Conservation (phyloP, 2,113 vertebrate species). For the Nannobrachium achirus region DNA sequence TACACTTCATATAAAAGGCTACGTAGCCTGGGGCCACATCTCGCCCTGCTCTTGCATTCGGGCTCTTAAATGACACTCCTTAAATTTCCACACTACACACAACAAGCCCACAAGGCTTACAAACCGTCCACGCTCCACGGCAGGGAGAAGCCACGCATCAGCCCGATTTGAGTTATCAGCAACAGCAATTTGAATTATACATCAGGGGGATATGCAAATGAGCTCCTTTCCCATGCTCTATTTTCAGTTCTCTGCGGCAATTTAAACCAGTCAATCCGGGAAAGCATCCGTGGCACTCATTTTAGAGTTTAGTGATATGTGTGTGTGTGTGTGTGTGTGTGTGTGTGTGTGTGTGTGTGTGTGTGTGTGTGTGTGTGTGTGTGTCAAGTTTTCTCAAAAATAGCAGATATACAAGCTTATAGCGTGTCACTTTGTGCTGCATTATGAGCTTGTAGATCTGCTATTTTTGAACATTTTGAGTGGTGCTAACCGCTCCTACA, state of each 20-base stretch:
- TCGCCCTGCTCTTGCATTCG: neutral
- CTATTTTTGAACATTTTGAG: too few relatives aligned
- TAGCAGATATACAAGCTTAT: too few relatives aligned
- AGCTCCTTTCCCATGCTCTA: constrained; percentile 27
- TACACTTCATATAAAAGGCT: neutral
- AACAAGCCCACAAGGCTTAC: neutral
- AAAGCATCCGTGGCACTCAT: too few relatives aligned
- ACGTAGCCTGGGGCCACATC: neutral
- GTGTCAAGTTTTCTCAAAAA: too few relatives aligned
- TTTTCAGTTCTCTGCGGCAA: constrained; percentile 35
- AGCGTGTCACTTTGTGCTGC: too few relatives aligned
- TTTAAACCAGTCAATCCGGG: too few relatives aligned
- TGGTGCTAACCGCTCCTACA: too few relatives aligned
- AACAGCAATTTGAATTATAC: constrained; percentile 35
- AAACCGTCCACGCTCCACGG: neutral
- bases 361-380: too few relatives aligned
- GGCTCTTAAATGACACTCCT: constrained; percentile 8
- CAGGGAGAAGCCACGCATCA: constrained; percentile 6
- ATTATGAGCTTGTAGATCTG: too few relatives aligned
- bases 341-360: too few relatives aligned
- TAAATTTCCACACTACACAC: constrained; percentile 7
- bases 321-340: too few relatives aligned
- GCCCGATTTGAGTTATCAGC: constrained; percentile 18
- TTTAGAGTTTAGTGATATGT: too few relatives aligned
- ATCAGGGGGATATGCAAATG: constrained; percentile 40